phyloP scores from a whole-genome alignment of 2,888 invertebrate genomes.

The Drosophila macrospina region DNA sequence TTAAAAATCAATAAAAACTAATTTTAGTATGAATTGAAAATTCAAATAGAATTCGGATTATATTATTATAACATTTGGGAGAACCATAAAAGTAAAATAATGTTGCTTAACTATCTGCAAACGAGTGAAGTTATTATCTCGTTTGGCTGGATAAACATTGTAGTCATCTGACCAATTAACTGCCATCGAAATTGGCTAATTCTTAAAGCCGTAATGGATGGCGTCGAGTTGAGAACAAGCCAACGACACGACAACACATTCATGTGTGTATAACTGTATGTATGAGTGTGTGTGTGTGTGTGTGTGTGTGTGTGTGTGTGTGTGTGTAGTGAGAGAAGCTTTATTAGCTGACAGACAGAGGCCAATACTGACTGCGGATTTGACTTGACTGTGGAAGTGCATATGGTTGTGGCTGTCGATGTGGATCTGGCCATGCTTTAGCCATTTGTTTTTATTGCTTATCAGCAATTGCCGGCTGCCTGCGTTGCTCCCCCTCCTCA shows the following conservation, averaged over 20 bases:
- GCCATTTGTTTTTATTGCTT: constrained; percentile 76
- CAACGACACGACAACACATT: constrained; percentile 34
- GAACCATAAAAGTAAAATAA: constrained; percentile 12
- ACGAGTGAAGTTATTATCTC: constrained; percentile 21
- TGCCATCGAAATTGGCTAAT: constrained; percentile 64
- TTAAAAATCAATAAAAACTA: background rate
- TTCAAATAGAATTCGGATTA: no score
- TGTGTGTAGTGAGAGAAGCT: constrained; percentile 20
- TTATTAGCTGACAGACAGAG: constrained; percentile 44
- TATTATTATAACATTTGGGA: background rate
- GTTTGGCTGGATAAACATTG: constrained; percentile 38
- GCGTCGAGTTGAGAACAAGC: constrained; percentile 64
- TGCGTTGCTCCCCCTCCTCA: constrained; percentile 36
- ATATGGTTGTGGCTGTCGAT: background rate
- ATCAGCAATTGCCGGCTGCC: constrained; percentile 66
- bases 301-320: background rate
- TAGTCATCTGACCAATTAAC: constrained; percentile 58
- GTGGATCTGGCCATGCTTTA: constrained; percentile 46
- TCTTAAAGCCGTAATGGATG: constrained; percentile 49
- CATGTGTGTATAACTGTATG: no score
- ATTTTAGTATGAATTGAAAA: no score
- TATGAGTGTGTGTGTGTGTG: constrained; percentile 13
- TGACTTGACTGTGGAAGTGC: constrained; percentile 11
- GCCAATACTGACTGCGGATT: constrained; percentile 14
- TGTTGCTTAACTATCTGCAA: constrained; percentile 12